Base-by-base conservation (phyloP, 2,113 vertebrate species). In the Prochilodus magdalenae region DNA sequence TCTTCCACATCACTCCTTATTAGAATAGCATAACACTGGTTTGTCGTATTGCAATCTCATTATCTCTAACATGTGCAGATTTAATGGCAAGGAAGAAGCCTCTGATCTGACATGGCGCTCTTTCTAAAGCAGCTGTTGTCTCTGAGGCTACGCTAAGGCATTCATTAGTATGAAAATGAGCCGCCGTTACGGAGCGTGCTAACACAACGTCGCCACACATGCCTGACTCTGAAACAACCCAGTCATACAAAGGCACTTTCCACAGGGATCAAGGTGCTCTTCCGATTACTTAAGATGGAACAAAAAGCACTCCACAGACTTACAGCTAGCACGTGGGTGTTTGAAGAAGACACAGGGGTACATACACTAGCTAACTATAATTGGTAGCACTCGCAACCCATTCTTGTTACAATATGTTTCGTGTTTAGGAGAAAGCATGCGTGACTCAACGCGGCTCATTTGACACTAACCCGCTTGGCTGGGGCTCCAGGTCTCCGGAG, bases 101-200 rank as follows among this genome's bases (percentile, higher is more conserved):
- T 60, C 49, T 27, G 51, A 80, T 72, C 63, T 72, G 49, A 71
- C 77, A 80, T 75, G n/a, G 33, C 40, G 72, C 80, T 75, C 62
- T 69, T 36, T 86, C 40, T 22, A 30, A 70, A 65, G 77, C 73
- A 65, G 59, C 73, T 77, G 84, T 76, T 73, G 80, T 75, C 59
- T 76, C 55, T 62, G 73, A 79, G 80, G 72, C 80, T 77, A 82
- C n/a, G 62, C 67, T 55, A 66, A 55, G 76, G 47, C 10, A 36
- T 80, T 84, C 75, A 87, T 87, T 87, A 85, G 80, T 75, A 85
- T 85, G 83, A 87, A 85, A 87, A 85, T 83, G 62, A 84, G 73
- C 33, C 69, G 47, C 83, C 73, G 57, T 77, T 66, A 83, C 83
- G 67, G 29, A 72, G 73, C 13, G 24, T n/a, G 44, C 57, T 75